Percentiles rank a stretch among this genome's conserved stretches.
Evolutionary conservation across 2,888 invertebrate species (phyloP).

Genomic region (Rotaria sp.): DNA sequence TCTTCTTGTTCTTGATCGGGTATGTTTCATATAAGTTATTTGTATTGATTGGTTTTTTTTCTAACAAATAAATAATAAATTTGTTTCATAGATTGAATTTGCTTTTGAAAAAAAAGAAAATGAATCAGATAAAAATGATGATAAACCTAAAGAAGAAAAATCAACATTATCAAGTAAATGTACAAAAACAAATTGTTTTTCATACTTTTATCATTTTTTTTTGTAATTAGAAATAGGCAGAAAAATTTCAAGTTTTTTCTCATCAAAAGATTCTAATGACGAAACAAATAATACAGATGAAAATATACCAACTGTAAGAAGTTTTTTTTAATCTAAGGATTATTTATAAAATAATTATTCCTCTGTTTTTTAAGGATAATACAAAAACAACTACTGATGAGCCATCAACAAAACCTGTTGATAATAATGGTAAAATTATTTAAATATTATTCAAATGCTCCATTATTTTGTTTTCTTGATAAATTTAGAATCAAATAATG

Average conservation of each 20-base stretch:
- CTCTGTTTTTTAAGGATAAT: background rate
- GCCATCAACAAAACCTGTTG: background rate
- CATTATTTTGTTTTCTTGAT: background rate
- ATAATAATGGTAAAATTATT: background rate
- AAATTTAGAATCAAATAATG: background rate
- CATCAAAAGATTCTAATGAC: slow-evolving; percentile 55
- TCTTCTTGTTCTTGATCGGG: slow-evolving; percentile 65
- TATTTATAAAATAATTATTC: too few species aligned
- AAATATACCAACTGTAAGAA: too few species aligned
- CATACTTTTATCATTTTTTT: background rate
- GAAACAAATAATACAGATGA: background rate
- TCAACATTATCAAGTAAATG: slow-evolving; percentile 70
- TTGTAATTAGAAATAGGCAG: slow-evolving; percentile 67
- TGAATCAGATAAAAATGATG: slow-evolving; percentile 45
- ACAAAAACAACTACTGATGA: background rate
- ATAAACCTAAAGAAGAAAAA: slow-evolving; percentile 57
- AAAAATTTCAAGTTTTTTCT: slow-evolving; percentile 83
- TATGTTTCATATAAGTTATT: slow-evolving; percentile 40
- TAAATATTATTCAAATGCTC: background rate
- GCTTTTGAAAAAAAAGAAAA: slow-evolving; percentile 52
- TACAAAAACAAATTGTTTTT: background rate
- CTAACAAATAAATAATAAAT: too few species aligned
- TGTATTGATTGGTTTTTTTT: background rate
- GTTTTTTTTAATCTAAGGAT: too few species aligned
- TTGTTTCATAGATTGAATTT: slow-evolving; percentile 29